phyloP scores from a whole-genome alignment of 2,797 vertebrate genomes.

The Benthosema pterotum region DNA sequence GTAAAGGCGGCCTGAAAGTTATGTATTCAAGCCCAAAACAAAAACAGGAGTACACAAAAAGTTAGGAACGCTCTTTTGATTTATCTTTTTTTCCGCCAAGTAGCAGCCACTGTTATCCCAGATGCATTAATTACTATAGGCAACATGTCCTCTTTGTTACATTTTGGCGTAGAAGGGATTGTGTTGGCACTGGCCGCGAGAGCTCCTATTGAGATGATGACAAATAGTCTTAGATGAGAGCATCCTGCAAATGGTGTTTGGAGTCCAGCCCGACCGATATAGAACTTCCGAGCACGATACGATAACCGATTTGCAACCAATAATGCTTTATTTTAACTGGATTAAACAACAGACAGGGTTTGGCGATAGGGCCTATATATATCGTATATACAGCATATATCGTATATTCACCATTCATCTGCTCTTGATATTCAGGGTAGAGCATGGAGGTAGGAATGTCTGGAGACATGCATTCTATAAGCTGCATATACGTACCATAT shows the following conservation, averaged over 20 bases:
- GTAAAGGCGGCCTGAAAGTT: not conserved
- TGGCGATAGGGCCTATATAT: too few species aligned
- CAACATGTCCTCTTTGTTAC: not conserved
- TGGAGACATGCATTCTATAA: not conserved
- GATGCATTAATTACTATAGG: not conserved
- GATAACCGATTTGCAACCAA: too few species aligned
- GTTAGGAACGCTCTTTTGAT: not conserved
- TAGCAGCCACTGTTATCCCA: not conserved
- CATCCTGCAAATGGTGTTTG: too few species aligned
- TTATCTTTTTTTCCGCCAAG: not conserved
- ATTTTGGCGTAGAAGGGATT: not conserved
- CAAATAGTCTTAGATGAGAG: too few species aligned
- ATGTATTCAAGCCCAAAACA: conserved; percentile 1
- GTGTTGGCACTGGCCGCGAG: not conserved
- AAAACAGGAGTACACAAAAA: not conserved
- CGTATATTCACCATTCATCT: too few species aligned
- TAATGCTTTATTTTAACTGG: too few species aligned
- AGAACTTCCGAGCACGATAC: too few species aligned
- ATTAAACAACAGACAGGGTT: too few species aligned
- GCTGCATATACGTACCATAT: too few species aligned
- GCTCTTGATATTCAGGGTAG: not conserved
- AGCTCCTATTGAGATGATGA: not conserved
- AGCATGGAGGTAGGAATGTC: not conserved
- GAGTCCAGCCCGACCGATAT: too few species aligned
- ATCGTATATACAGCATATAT: too few species aligned